Conservation (phyloP, 2,888 invertebrate genomes). For the Coelopa pilipes region DNA sequence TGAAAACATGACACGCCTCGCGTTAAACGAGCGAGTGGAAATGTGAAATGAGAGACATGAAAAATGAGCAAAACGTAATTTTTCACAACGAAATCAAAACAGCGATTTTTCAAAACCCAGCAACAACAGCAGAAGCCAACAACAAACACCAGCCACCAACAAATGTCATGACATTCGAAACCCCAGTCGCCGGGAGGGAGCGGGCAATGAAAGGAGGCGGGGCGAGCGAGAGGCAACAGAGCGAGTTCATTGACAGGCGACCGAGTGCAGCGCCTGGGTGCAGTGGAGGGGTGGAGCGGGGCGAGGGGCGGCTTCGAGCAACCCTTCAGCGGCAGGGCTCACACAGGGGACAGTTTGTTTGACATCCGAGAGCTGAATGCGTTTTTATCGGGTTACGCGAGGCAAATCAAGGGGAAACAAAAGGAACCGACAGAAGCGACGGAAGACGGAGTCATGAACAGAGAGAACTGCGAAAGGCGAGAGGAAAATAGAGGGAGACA, state of each 20-base stretch:
- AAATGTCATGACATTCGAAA: slow-evolving; percentile 9
- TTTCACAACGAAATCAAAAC: slow-evolving; percentile 25
- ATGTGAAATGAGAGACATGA: background rate
- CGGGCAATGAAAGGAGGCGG: too few relatives aligned
- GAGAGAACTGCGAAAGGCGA: slow-evolving; percentile 31
- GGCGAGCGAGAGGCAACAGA: too few relatives aligned
- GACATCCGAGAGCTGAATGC: slow-evolving; percentile 40
- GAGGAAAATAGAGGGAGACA: slow-evolving; percentile 27
- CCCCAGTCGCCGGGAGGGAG: background rate
- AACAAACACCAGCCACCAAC: background rate
- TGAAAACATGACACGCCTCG: background rate
- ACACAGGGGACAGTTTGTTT: slow-evolving; percentile 40
- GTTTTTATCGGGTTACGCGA: slow-evolving; percentile 29
- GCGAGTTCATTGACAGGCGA: slow-evolving; percentile 31
- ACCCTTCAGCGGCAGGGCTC: slow-evolving; percentile 30
- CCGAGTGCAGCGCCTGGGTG: background rate
- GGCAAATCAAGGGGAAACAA: slow-evolving; percentile 32
- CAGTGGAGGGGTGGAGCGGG: background rate
- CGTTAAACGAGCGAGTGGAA: background rate
- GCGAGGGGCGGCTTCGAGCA: slow-evolving; percentile 8
- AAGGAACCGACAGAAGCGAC: slow-evolving; percentile 38
- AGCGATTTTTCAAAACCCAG: slow-evolving; percentile 2
- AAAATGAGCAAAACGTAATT: slow-evolving; percentile 11
- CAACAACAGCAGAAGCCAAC: slow-evolving; percentile 2
- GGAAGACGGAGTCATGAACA: slow-evolving; percentile 25